phyloP scores from a whole-genome alignment of 2,113 vertebrate genomes.

The Pseudopodoces humilis region DNA sequence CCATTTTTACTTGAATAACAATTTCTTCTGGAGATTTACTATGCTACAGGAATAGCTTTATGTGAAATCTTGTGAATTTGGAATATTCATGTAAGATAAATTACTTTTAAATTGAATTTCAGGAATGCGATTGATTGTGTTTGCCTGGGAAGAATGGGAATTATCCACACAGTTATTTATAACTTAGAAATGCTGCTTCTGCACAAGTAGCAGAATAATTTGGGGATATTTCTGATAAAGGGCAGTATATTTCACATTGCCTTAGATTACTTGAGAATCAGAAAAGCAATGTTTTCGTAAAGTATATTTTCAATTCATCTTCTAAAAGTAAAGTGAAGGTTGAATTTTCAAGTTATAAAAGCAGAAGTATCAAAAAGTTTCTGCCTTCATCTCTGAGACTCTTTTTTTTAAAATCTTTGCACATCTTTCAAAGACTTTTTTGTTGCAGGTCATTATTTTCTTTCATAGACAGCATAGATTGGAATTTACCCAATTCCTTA shows the following conservation, averaged over 20 bases:
- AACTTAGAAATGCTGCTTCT: conserved; percentile 64
- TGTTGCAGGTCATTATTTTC: not conserved
- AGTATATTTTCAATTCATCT: not conserved
- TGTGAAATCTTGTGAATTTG: conserved; percentile 65
- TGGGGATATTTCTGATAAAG: conserved; percentile 66
- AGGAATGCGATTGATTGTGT: conserved; percentile 56
- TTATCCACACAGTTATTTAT: conserved; percentile 66
- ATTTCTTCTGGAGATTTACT: conserved; percentile 55
- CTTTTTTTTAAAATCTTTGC: not conserved
- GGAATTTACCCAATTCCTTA: not conserved
- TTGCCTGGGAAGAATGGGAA: conserved; percentile 67
- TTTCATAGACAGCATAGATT: not conserved
- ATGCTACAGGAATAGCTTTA: conserved; percentile 45
- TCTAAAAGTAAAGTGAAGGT: not conserved
- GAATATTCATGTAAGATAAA: conserved; percentile 73
- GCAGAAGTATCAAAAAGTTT: not conserved
- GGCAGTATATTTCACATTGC: conserved; percentile 18
- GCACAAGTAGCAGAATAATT: conserved; percentile 35
- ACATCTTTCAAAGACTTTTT: not conserved
- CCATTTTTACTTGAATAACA: conserved; percentile 59
- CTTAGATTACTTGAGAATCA: conserved; percentile 29
- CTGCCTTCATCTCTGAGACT: not conserved
- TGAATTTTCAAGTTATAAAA: conserved; percentile 12
- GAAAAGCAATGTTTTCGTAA: conserved; percentile 31
- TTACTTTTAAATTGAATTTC: conserved; percentile 75